phyloP scores from a whole-genome alignment of 2,113 vertebrate genomes.

The Larimichthys polyactis region DNA sequence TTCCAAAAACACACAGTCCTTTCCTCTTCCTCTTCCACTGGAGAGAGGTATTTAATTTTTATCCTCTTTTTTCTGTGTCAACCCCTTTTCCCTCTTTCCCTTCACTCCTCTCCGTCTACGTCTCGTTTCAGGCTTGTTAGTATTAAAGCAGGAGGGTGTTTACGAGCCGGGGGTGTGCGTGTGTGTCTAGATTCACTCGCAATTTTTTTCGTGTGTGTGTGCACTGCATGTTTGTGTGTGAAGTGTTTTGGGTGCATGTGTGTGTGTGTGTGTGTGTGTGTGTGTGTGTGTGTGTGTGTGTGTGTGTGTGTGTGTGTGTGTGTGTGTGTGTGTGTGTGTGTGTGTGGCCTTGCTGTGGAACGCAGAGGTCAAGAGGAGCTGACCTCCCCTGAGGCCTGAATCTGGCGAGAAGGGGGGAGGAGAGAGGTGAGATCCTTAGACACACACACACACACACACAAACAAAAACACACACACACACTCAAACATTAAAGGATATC shows the following conservation, averaged over 20 bases:
- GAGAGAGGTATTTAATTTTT: constrained; percentile 1
- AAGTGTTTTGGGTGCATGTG: constrained; percentile 47
- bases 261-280: constrained; percentile 22
- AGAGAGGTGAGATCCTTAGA: constrained; percentile 41
- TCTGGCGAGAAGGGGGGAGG: constrained; percentile 57
- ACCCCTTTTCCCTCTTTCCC: not conserved
- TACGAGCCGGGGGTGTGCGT: constrained; percentile 32
- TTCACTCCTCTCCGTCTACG: not conserved
- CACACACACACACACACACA: constrained; percentile 1
- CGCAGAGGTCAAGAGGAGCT: constrained; percentile 81
- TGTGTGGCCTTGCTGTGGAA: constrained; percentile 72
- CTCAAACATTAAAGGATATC: not conserved
- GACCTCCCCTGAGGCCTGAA: constrained; percentile 77
- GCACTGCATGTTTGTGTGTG: constrained; percentile 18
- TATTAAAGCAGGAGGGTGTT: constrained; percentile 30
- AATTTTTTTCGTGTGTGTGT: constrained; percentile 1
- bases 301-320: too few relatives aligned
- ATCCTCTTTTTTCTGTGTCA: not conserved
- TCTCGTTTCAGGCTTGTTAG: constrained; percentile 11
- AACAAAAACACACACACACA: not conserved
- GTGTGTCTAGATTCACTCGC: not conserved
- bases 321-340: constrained; percentile 22
- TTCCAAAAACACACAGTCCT: constrained; percentile 30
- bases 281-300: too few relatives aligned
- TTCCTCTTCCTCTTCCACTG: not conserved